Evolutionary conservation across 2,888 invertebrate genomes (phyloP).

Genomic region (Nasonia oneida): DNA sequence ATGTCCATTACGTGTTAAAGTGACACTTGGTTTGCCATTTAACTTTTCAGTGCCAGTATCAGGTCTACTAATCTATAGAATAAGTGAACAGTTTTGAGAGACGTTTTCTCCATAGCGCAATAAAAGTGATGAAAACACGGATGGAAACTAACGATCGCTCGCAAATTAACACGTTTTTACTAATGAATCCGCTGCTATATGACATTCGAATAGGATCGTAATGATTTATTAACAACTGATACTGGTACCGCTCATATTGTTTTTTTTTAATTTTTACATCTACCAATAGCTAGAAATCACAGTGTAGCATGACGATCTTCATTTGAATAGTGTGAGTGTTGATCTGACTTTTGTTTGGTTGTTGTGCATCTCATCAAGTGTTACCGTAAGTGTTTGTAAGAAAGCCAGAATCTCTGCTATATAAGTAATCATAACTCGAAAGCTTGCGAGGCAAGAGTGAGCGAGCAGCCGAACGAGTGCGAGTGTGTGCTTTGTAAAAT

Average conservation of each 20-base stretch:
- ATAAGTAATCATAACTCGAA: background rate
- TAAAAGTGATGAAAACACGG: background rate
- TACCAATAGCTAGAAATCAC: constrained; percentile 49
- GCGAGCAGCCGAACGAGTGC: background rate
- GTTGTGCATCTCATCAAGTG: constrained; percentile 55
- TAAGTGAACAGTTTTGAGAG: background rate
- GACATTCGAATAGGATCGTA: no score
- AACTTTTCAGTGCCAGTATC: constrained; percentile 43
- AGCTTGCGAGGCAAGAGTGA: background rate
- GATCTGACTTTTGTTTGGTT: constrained; percentile 47
- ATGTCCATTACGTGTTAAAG: constrained; percentile 46
- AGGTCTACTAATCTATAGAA: constrained; percentile 2
- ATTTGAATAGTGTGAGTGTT: constrained; percentile 49
- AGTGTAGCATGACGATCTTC: constrained; percentile 55
- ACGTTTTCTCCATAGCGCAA: background rate
- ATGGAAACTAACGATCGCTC: background rate
- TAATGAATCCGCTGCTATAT: background rate
- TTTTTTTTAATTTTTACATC: constrained; percentile 15
- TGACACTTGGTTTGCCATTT: constrained; percentile 47
- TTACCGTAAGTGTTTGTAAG: constrained; percentile 50
- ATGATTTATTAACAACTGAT: constrained; percentile 25
- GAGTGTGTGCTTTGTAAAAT: constrained; percentile 13
- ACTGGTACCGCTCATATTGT: constrained; percentile 30
- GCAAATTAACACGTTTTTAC: constrained; percentile 4
- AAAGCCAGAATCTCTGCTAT: constrained; percentile 23